Evolutionary conservation across 2,888 invertebrate species (phyloP).

Genomic region (Temnothorax rugatulus): DNA sequence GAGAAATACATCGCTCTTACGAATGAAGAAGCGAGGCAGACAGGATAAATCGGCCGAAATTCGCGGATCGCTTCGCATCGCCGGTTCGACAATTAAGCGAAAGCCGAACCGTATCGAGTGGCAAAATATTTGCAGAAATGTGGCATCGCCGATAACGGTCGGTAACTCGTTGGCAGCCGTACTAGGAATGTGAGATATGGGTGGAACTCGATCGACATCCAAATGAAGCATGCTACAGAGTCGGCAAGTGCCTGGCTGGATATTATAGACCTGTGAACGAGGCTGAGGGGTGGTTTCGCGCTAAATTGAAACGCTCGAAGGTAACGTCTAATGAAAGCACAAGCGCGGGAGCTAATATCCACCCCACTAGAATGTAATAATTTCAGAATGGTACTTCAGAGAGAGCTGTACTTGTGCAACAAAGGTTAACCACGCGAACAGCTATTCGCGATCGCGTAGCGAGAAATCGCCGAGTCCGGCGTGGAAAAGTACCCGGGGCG

Average conservation of each 20-base stretch:
- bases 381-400: constrained; percentile 84
- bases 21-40: constrained; percentile 50
- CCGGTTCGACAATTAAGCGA: constrained; percentile 67
- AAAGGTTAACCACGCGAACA: constrained; percentile 77
- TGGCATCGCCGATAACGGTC: constrained; percentile 71
- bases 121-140: constrained; percentile 78
- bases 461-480: constrained; percentile 57
- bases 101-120: constrained; percentile 70
- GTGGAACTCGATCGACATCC: constrained; percentile 82
- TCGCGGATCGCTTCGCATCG: constrained; percentile 49
- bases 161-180: constrained; percentile 79
- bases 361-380: constrained; percentile 85
- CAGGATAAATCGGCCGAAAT: constrained; percentile 47
- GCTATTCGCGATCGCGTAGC: constrained; percentile 73
- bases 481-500: constrained; percentile 40
- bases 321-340: constrained; percentile 86
- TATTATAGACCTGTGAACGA: constrained; percentile 85
- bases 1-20: constrained; percentile 41
- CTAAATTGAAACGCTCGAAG: constrained; percentile 85
- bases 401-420: constrained; percentile 76
- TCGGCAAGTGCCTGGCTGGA: constrained; percentile 81
- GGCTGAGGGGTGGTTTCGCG: constrained; percentile 83
- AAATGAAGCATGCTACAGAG: constrained; percentile 84
- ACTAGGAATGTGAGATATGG: constrained; percentile 84
- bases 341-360: constrained; percentile 82